These are phyloP conservation scores for Nemoura dubitans DNA, from an alignment of 2,888 invertebrate genomes.

Conservation along the genomic window DNA sequence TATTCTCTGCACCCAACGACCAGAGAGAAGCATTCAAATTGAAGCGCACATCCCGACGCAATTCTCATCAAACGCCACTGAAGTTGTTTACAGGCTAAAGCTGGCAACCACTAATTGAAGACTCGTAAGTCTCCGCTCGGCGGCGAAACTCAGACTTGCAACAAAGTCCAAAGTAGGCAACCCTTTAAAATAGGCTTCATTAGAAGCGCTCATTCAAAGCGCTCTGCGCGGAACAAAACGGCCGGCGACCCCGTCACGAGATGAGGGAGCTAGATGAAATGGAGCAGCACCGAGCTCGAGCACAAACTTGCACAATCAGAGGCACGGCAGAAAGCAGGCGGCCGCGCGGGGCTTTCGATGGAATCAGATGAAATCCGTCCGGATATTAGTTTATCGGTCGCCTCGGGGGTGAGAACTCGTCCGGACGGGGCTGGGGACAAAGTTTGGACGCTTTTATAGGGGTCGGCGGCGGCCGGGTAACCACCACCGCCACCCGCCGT, in stretches of 20 bases:
- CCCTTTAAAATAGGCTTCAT: conserved; percentile 21
- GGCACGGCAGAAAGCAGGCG: background rate
- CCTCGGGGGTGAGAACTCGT: conserved; percentile 24
- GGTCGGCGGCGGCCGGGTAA: background rate
- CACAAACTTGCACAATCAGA: background rate
- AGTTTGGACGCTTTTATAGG: conserved; percentile 14
- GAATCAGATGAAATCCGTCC: conserved; percentile 37
- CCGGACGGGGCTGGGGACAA: conserved; percentile 7
- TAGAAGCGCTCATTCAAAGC: background rate
- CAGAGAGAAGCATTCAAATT: background rate
- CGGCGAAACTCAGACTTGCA: background rate
- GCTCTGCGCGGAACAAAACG: background rate
- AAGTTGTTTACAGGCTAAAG: background rate
- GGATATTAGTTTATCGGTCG: conserved; percentile 44
- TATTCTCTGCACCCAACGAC: background rate
- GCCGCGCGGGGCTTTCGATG: background rate
- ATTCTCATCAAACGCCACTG: background rate
- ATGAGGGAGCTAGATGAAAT: background rate
- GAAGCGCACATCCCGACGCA: background rate
- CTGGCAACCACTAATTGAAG: background rate
- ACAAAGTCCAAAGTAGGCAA: conserved; percentile 5
- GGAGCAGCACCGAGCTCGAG: no score
- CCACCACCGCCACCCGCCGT: background rate
- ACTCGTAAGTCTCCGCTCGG: background rate
- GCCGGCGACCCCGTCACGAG: background rate